Percentiles rank a stretch among this genome's conserved stretches.
These are phyloP conservation scores for Trichogramma pretiosum DNA, from an alignment of 1,140 invertebrate genomes.

Conservation along the genomic window DNA sequence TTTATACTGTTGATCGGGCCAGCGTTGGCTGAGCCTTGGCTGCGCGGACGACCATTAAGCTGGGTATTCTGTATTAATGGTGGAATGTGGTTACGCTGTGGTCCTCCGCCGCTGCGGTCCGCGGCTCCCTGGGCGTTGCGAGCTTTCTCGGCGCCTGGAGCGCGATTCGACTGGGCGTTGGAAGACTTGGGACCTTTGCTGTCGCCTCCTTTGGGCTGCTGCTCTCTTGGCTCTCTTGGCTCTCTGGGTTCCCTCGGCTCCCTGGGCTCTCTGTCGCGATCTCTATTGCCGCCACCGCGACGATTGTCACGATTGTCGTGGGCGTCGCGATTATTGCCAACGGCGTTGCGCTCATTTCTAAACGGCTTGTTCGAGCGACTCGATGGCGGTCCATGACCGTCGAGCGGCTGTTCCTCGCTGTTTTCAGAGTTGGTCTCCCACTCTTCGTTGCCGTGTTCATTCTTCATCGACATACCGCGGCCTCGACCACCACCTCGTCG, in stretches of 20 bases:
- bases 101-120: constrained; percentile 21
- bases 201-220: no score
- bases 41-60: constrained; percentile 30
- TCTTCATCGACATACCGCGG: constrained; percentile 23
- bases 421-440: constrained; percentile 64
- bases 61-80: constrained; percentile 31
- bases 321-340: constrained; percentile 20
- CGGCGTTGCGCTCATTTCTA: constrained; percentile 17
- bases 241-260: background rate
- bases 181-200: constrained; percentile 33
- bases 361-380: constrained; percentile 30
- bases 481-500: constrained; percentile 22
- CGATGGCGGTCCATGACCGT: constrained; percentile 31
- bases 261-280: background rate
- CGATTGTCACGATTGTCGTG: no score
- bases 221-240: background rate
- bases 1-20: constrained; percentile 23
- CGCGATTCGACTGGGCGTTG: constrained; percentile 26
- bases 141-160: constrained; percentile 38
- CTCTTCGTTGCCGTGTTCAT: constrained; percentile 51
- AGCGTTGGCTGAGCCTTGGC: constrained; percentile 28
- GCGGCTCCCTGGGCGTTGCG: constrained; percentile 30
- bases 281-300: constrained; percentile 6
- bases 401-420: constrained; percentile 49
- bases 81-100: constrained; percentile 31